phyloP scores from a whole-genome alignment of 2,797 vertebrate species.

The Sebastes trivittatus region DNA sequence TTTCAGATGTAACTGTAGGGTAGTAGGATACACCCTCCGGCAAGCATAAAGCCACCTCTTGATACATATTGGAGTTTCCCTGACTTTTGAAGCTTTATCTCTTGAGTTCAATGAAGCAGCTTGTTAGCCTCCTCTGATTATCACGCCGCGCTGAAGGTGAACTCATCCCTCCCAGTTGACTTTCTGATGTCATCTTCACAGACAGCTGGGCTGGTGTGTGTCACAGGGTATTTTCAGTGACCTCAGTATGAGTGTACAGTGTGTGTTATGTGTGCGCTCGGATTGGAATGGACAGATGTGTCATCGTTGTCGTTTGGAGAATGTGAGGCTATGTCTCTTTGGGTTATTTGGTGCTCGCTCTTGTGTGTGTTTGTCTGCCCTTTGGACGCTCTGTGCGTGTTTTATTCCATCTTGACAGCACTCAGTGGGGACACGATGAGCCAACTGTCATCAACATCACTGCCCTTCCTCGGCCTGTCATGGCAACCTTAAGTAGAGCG shows the following conservation, averaged over 20 bases:
- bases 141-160: conserved; percentile 45
- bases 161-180: conserved; percentile 69
- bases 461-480: conserved; percentile 33
- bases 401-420: conserved; percentile 37
- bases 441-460: conserved; percentile 47
- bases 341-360: conserved; percentile 1
- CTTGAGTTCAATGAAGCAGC: not conserved
- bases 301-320: conserved; percentile 60
- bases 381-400: not conserved
- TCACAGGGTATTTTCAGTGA: conserved; percentile 78
- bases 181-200: conserved; percentile 70
- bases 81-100: not conserved
- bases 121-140: conserved; percentile 20
- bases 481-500: conserved; percentile 44
- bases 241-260: conserved; percentile 63
- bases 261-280: conserved; percentile 36
- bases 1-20: not conserved
- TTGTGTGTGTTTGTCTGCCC: not conserved
- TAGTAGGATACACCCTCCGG: not conserved
- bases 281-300: conserved; percentile 60
- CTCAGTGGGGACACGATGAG: conserved; percentile 16
- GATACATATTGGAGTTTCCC: not conserved
- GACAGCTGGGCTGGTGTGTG: conserved; percentile 69
- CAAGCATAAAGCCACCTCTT: not conserved
- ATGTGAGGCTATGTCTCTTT: conserved; percentile 52